Evolutionary conservation across 2,888 invertebrate species (phyloP), one percentile per base, ranked within the genome.

Genomic region (Euzophera pinguis): DNA sequence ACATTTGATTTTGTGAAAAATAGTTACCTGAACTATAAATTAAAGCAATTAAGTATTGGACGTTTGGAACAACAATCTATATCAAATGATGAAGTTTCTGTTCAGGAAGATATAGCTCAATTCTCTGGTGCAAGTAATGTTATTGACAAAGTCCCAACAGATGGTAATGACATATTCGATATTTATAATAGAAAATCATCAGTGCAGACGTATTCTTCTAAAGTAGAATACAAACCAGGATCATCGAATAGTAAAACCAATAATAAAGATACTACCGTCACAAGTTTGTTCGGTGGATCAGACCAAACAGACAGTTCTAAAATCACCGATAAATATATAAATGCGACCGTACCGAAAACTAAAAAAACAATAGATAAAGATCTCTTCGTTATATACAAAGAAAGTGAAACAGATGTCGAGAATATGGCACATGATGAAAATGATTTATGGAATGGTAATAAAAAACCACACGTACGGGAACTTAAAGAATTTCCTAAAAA

Each of bases 381-480:
- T 61, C 58, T 85, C 48, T 79, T 84, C 63, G 56, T 82, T 13
- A 81, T 85, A 59, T 81, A 80, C 54, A 76, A 69, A 62, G 84
- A 84, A 39, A 79, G 73, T 63, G 72, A 75, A 53, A 69, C 59
- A 41, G 73, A 63, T 53, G 56, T 50, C 39, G 54, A 51, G 13
- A 61, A 64, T 10, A 61, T 64, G 50, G 57, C 53, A 10, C 49
- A 56, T 29, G 42, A 56, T 32, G 59, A 61, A 37, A 63, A 64
- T 32, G 63, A 57, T 9, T 48, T 52, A 22, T 67, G 66, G 61
- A 54, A 53, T 34, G 35, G 49, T 9, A 67, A 67, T 29, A 50
- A 47, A n/a, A 58, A 59, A 49, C 5, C 22, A 22, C 22, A 22
- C 22, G 60, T 66, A 10, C 60, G 69, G 47, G 51, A 65, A 41